Conservation (phyloP, 2,113 vertebrate species). For the Boulengeromyrus knoepffleri region DNA sequence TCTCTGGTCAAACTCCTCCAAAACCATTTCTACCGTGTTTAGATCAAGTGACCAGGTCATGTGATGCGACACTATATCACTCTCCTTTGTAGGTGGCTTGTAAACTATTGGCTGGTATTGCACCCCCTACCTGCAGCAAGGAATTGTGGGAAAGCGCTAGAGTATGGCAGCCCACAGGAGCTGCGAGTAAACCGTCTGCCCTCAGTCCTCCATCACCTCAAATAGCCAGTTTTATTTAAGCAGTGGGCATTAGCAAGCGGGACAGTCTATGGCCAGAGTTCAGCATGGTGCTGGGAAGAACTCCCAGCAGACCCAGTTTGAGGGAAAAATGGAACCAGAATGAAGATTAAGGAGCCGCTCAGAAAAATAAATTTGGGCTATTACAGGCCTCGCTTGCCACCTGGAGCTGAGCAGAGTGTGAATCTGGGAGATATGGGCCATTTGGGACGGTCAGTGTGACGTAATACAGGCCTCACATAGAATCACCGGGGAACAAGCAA, state of each 20-base stretch:
- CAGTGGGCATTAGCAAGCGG: not conserved
- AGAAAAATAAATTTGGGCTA: not conserved
- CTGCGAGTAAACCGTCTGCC: not conserved
- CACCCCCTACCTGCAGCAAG: not conserved
- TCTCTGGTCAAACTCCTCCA: not conserved
- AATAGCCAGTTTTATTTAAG: slow-evolving; percentile 27
- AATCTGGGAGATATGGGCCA: not conserved
- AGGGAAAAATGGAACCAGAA: not conserved
- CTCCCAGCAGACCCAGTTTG: not conserved
- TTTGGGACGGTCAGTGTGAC: not conserved
- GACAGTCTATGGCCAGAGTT: not conserved
- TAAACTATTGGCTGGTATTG: not conserved
- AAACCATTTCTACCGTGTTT: not conserved
- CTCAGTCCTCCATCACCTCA: not conserved
- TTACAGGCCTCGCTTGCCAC: not conserved
- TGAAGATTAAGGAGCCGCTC: not conserved
- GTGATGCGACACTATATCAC: not conserved
- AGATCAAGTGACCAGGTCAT: not conserved
- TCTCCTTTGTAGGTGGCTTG: not conserved
- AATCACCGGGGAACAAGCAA: not conserved
- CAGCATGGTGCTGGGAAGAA: not conserved
- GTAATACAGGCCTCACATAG: not conserved
- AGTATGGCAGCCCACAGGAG: not conserved
- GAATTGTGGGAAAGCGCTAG: not conserved
- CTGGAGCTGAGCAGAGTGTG: not conserved